Conservation (phyloP, 1,140 invertebrate species). For the Temnothorax nylanderi region DNA sequence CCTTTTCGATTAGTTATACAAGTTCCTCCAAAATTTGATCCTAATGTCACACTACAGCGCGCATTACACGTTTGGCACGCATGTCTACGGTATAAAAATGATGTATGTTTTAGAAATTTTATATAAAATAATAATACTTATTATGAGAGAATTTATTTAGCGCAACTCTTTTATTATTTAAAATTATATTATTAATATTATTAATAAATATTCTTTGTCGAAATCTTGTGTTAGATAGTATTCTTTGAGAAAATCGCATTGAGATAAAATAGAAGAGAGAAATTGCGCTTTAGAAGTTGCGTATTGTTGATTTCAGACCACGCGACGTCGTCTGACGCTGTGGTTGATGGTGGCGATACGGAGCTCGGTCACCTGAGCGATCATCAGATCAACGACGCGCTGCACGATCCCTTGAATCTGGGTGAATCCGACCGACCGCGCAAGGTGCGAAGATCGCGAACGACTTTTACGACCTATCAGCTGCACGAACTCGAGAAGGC, state of each 20-base stretch:
- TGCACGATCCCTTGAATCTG: constrained; percentile 80
- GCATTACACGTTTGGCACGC: neutral
- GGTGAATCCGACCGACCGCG: constrained; percentile 82
- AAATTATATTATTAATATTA: neutral
- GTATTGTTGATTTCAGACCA: constrained; percentile 76
- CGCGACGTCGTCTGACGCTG: constrained; percentile 77
- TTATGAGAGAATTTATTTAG: neutral
- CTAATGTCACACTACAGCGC: no score
- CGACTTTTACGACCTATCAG: constrained; percentile 98
- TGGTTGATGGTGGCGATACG: constrained; percentile 76
- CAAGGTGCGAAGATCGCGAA: constrained; percentile 89
- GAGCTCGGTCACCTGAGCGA: constrained; percentile 78
- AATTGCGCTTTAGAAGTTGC: neutral
- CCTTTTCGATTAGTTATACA: neutral
- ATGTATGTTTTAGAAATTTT: neutral
- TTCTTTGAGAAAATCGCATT: neutral
- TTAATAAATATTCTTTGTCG: neutral
- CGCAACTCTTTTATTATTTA: neutral
- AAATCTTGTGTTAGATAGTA: neutral
- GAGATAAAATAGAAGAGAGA: neutral
- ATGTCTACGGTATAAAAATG: neutral
- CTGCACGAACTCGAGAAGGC: constrained; percentile 98
- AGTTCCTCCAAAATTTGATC: neutral
- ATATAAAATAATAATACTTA: neutral
- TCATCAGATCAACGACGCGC: constrained; percentile 79